Evolutionary conservation across 1,140 invertebrate genomes (phyloP).

Genomic region (Melanaphis sacchari): DNA sequence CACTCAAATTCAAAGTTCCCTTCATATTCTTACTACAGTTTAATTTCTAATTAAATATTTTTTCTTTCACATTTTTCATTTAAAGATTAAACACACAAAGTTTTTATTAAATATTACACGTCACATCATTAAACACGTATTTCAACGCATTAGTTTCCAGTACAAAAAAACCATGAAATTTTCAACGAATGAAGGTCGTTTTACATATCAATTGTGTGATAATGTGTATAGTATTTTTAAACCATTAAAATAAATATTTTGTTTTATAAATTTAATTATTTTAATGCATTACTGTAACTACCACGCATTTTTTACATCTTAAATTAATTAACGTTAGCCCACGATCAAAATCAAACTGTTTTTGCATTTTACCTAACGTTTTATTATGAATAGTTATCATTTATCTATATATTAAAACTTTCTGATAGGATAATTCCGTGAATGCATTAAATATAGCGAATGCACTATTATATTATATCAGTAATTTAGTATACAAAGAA

Average conservation of each 20-base stretch:
- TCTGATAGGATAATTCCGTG: neutral
- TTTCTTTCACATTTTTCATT: neutral
- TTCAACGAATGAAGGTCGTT: neutral
- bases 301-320: neutral
- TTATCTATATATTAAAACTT: neutral
- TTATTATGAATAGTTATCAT: neutral
- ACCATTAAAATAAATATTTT: neutral
- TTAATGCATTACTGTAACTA: neutral
- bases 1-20: neutral
- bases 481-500: neutral
- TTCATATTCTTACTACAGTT: neutral
- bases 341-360: neutral
- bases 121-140: neutral
- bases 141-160: neutral
- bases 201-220: neutral
- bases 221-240: neutral
- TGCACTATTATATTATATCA: neutral
- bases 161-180: neutral
- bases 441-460: neutral
- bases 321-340: neutral
- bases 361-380: neutral
- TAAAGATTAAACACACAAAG: neutral
- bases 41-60: no score
- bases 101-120: neutral
- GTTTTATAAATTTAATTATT: neutral